Evolutionary conservation across 2,888 invertebrate genomes (phyloP), one percentile per base, ranked within the genome.

Genomic region (Endotricha flammealis): DNA sequence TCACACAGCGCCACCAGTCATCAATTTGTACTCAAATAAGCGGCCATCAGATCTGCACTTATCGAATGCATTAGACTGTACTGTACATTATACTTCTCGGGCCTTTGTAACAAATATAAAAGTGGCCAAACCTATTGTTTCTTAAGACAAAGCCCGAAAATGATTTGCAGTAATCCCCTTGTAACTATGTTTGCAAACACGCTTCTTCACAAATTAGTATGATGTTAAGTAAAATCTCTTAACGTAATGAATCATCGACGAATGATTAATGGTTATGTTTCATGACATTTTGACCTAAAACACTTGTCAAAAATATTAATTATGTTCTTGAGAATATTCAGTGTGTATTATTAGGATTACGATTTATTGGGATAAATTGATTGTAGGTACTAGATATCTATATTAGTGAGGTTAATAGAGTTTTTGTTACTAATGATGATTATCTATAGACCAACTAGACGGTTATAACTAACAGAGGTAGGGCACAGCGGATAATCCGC

Each of bases 241-340:
- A 12, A 12, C 4, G 12, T 27, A 27, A 27, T 41, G 34, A 41
- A 41, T 43, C 32, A 35, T 32, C 32, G 38, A 28, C 3, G 16
- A 4, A 23, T 38, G 43, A 43, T 43, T 40, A 36, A 43, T 38
- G 32, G 16, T 9, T 2, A 11, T 12, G 10, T 9, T 23, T n/a
- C 12, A 33, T 20, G 24, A 25, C 29, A 27, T 23, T 36, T 27
- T 12, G 32, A 39, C 35, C 37, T 29, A 13, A 32, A 43, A 33
- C 30, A 38, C 39, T 39, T 39, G 39, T 39, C 39, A 35, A 28
- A 39, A 32, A 29, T 36, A 39, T 36, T 39, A 39, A 39, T 39
- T 36, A 39, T 38, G 27, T 27, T 30, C 22, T 17, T 10, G 29
- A 35, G 31, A 16, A 25, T 32, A 32, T 14, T 32, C 11, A 16